A percentile compares a stretch with the other conserved stretches of the same genome.
These are phyloP conservation scores for Drosophila trapezifrons DNA, from an alignment of 1,140 invertebrate species.

Conservation along the genomic window DNA sequence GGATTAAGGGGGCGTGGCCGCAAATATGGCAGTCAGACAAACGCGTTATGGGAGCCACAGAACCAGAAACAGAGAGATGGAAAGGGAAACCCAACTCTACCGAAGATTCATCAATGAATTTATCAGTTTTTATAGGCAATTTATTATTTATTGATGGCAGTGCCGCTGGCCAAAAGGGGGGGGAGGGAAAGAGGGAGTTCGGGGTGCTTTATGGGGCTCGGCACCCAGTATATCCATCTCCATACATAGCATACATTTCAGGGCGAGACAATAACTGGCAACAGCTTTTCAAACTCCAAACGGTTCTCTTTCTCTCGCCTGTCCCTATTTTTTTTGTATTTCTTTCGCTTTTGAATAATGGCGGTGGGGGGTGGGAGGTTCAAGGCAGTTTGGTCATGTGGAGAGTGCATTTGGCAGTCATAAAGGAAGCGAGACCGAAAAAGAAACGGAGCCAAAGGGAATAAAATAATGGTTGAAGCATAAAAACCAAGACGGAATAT, in stretches of 20 bases:
- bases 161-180: conserved; percentile 11
- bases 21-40: conserved; percentile 52
- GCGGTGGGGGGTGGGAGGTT: conserved; percentile 21
- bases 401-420: conserved; percentile 53
- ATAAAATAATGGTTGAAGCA: conserved; percentile 21
- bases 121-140: conserved; percentile 82
- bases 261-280: conserved; percentile 50
- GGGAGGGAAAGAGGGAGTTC: too few relatives aligned
- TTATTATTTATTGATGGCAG: conserved; percentile 78
- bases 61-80: conserved; percentile 4
- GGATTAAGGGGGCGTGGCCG: conserved; percentile 36
- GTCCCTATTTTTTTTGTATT: conserved; percentile 1
- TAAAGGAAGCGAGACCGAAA: conserved; percentile 31
- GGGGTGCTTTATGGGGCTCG: background rate
- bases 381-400: conserved; percentile 39
- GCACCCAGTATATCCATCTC: conserved; percentile 48
- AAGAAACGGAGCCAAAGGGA: conserved; percentile 32
- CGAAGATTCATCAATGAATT: conserved; percentile 77
- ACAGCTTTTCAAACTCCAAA: conserved; percentile 59
- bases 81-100: conserved; percentile 6
- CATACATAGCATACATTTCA: conserved; percentile 21
- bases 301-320: conserved; percentile 26
- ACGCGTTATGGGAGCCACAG: conserved; percentile 41
- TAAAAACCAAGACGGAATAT: background rate
- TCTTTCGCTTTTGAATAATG: conserved; percentile 64